phyloP scores from a whole-genome alignment of 2,888 invertebrate genomes.

The Cosmia trapezina region DNA sequence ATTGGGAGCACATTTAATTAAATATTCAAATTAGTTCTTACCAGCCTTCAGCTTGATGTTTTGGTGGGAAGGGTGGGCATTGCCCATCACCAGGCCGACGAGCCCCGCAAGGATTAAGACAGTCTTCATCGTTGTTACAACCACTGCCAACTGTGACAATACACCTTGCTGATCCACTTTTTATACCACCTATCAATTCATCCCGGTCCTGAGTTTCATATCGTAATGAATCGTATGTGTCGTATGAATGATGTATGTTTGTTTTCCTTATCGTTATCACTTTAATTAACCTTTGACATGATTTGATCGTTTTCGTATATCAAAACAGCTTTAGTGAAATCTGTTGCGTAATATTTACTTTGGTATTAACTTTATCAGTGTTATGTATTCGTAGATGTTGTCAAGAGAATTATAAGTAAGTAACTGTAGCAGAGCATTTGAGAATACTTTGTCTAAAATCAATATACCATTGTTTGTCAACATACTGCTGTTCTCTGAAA shows the following conservation, averaged over 20 bases:
- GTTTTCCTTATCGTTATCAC: slow-evolving; percentile 38
- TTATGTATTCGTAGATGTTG: background rate
- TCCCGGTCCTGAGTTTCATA: slow-evolving; percentile 1
- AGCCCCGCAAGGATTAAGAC: slow-evolving; percentile 76
- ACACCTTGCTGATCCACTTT: slow-evolving; percentile 17
- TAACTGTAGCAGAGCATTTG: background rate
- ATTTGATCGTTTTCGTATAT: slow-evolving; percentile 18
- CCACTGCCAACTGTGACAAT: slow-evolving; percentile 69
- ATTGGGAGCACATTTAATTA: background rate
- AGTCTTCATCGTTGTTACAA: slow-evolving; percentile 77
- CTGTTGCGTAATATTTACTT: slow-evolving; percentile 34
- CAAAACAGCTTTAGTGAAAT: slow-evolving; percentile 17
- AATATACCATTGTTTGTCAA: background rate
- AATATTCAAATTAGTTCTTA: slow-evolving; percentile 27
- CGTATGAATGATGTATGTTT: too few species aligned
- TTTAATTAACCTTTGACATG: slow-evolving; percentile 40
- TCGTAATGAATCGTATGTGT: too few species aligned
- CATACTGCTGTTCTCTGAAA: background rate
- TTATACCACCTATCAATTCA: slow-evolving; percentile 44
- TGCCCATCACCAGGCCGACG: slow-evolving; percentile 73
- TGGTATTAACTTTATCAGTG: slow-evolving; percentile 6
- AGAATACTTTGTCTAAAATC: background rate
- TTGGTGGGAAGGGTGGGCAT: slow-evolving; percentile 59
- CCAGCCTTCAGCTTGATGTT: slow-evolving; percentile 61
- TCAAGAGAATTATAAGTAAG: background rate